phyloP scores from a whole-genome alignment of 2,888 invertebrate species.

The Allolobophora icterica region DNA sequence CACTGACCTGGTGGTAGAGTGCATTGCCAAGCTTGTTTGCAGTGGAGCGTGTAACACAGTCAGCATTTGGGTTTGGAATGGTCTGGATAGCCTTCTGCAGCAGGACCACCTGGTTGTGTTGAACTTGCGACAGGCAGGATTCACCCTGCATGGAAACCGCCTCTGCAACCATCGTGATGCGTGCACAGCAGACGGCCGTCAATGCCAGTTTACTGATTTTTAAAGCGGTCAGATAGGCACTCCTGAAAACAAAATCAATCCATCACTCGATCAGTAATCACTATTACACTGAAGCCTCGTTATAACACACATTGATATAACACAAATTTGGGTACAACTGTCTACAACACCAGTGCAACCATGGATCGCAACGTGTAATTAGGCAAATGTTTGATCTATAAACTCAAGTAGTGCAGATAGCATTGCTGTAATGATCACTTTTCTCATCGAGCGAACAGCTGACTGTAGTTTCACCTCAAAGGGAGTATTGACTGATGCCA shows the following conservation, averaged over 20 bases:
- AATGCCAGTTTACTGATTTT: conserved; percentile 87
- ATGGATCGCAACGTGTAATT: too few relatives aligned
- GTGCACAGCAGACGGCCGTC: conserved; percentile 80
- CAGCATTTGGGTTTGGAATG: conserved; percentile 82
- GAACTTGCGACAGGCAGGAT: conserved; percentile 63
- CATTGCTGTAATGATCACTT: too few relatives aligned
- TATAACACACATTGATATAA: neutral
- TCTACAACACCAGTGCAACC: too few relatives aligned
- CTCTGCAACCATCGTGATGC: conserved; percentile 65
- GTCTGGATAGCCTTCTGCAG: conserved; percentile 84
- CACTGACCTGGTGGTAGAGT: conserved; percentile 76
- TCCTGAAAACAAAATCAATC: conserved; percentile 67
- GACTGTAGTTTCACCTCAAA: too few relatives aligned
- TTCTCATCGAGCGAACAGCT: too few relatives aligned
- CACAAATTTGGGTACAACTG: too few relatives aligned
- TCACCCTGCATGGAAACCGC: conserved; percentile 70
- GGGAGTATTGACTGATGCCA: too few relatives aligned
- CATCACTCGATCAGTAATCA: neutral
- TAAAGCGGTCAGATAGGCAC: conserved; percentile 85
- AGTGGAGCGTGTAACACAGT: conserved; percentile 83
- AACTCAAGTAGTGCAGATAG: too few relatives aligned
- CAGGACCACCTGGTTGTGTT: conserved; percentile 68
- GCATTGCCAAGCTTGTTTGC: conserved; percentile 82
- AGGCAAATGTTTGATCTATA: too few relatives aligned
- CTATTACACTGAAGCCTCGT: neutral